phyloP scores from a whole-genome alignment of 2,888 invertebrate species.

The Cylindroiulus punctatus region DNA sequence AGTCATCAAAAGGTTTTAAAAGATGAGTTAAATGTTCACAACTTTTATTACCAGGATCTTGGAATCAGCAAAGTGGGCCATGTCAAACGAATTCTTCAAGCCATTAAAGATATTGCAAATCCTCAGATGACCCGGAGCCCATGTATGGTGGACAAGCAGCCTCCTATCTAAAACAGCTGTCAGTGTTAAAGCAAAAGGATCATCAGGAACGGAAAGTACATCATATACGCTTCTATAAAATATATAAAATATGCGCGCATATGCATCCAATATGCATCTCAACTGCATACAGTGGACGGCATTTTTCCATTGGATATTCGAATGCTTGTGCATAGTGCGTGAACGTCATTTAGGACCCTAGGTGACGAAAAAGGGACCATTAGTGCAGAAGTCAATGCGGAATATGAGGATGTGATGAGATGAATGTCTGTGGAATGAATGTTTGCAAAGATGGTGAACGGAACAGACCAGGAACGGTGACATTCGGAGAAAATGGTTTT shows the following conservation, averaged over 20 bases:
- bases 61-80: slow-evolving; percentile 96
- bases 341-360: not conserved
- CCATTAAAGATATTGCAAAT: slow-evolving; percentile 79
- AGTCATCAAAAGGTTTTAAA: too few relatives aligned
- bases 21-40: too few relatives aligned
- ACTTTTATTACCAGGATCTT: slow-evolving; percentile 75
- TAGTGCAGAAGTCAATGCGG: not conserved
- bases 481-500: not conserved
- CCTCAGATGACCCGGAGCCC: slow-evolving; percentile 23
- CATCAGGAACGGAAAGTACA: not conserved
- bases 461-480: not conserved
- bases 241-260: too few relatives aligned
- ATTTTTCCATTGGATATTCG: not conserved
- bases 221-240: not conserved
- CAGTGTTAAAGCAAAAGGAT: not conserved
- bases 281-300: not conserved
- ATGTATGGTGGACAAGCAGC: not conserved
- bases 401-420: not conserved
- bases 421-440: not conserved
- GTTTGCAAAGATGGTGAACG: not conserved
- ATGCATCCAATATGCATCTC: not conserved
- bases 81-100: slow-evolving; percentile 92
- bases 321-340: not conserved
- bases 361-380: not conserved
- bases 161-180: not conserved